Conservation (phyloP, 1,140 invertebrate species). For the Rhizoglyphus robini region DNA sequence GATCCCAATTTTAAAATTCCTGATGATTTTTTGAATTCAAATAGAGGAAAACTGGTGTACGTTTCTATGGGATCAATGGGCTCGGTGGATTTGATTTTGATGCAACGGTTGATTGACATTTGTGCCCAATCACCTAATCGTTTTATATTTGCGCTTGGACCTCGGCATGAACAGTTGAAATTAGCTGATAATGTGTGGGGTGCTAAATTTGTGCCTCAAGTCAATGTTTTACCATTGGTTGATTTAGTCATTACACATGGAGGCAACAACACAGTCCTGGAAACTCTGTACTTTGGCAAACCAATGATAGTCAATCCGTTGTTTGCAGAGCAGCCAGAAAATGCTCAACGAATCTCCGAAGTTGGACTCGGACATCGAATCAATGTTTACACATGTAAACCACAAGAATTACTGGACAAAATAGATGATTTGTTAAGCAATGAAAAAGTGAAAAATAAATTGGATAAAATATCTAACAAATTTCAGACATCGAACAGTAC, state of each 20-base stretch:
- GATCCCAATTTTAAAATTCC: constrained; percentile 7
- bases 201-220: constrained; percentile 16
- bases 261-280: too few relatives aligned
- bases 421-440: constrained; percentile 18
- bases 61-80: constrained; percentile 21
- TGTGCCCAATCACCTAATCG: constrained; percentile 7
- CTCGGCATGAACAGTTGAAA: background rate
- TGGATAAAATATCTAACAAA: constrained; percentile 12
- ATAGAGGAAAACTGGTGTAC: constrained; percentile 14
- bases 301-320: constrained; percentile 17
- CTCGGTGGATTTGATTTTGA: constrained; percentile 23
- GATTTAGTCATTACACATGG: too few relatives aligned
- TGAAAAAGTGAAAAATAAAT: constrained; percentile 3
- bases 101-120: constrained; percentile 9
- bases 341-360: constrained; percentile 18
- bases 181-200: constrained; percentile 20
- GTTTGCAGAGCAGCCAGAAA: constrained; percentile 20
- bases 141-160: constrained; percentile 14
- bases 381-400: background rate
- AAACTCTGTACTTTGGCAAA: constrained; percentile 10
- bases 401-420: background rate
- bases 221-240: background rate
- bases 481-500: constrained; percentile 15
- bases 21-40: background rate
- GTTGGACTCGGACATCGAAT: constrained; percentile 1